Evolutionary conservation across 2,113 vertebrate genomes (phyloP).

Genomic region (Notarius quadriscutis): DNA sequence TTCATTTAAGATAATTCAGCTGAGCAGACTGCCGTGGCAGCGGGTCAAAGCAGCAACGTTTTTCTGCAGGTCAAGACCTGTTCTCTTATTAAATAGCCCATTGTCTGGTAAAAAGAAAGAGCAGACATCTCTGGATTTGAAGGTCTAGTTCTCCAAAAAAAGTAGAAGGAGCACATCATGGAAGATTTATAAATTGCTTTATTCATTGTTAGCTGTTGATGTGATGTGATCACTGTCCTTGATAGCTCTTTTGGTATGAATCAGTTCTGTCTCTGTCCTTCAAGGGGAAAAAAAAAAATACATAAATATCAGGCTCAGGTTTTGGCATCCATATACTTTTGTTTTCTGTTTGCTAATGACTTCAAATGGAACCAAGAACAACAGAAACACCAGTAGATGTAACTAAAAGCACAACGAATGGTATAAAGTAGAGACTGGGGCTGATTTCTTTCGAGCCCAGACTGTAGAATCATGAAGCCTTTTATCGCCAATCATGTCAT

Average conservation of each 20-base stretch:
- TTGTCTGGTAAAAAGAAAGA: slow-evolving; percentile 14
- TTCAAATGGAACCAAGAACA: neutral
- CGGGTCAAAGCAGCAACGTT: neutral
- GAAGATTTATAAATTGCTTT: neutral
- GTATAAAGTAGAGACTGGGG: neutral
- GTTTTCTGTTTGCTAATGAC: neutral
- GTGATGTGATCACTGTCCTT: neutral
- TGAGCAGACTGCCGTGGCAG: slow-evolving; percentile 5
- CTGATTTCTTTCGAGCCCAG: neutral
- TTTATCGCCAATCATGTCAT: neutral
- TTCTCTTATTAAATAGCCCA: slow-evolving; percentile 16
- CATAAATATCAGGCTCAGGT: neutral
- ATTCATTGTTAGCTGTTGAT: neutral
- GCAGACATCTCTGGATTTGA: neutral
- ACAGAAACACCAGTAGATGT: neutral
- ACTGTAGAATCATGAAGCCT: neutral
- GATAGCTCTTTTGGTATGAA: neutral
- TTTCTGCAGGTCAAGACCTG: slow-evolving; percentile 9
- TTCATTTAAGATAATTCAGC: slow-evolving; percentile 16
- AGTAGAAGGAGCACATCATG: neutral
- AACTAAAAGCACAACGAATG: neutral
- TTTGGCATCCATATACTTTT: neutral
- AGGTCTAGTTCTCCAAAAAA: neutral
- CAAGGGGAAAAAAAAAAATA: neutral
- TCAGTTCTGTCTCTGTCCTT: neutral